Base-by-base conservation (phyloP, 2,888 invertebrate species). In the Teinopalpus imperialis region DNA sequence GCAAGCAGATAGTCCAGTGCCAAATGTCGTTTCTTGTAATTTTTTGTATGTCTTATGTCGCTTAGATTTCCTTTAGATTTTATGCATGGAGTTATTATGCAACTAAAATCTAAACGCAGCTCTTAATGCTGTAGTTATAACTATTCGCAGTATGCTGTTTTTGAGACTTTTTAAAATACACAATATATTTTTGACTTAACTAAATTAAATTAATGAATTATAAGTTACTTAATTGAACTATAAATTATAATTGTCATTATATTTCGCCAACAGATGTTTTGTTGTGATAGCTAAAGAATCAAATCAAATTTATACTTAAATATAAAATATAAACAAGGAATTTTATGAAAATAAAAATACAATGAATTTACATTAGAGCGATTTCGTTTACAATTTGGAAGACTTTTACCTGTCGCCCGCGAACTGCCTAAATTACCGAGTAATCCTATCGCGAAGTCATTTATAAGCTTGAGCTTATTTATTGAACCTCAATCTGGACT, bases 321-420 rank as follows among this genome's bases (percentile, higher is more conserved):
- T 1, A 5, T 20, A 18, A 10, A 20, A 39, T 3, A 39, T 29
- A 18, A 29, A 12, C 16, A 20, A 20, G 20, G 13, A 29, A n/a
- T 20, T 21, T 13, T n/a, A 12, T 2, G 21, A 39, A 20, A 20
- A 29, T 12, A 36, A 29, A 39, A 12, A 12, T 29, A 13, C 39
- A 29, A 39, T 39, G 29, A 39, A 29, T 39, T 39, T 12, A 20
- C 20, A 6, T 12, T 12, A 9, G 29, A 20, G 16, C 10, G 27
- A 39, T 20, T 27, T 39, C 39, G 21, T 39, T 39, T 13, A 29
- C 27, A 39, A 39, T 39, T 39, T 39, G 39, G 39, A 29, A 21
- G 12, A 29, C 39, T 29, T 39, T 29, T 39, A 39, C 29, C 29
- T 39, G 39, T 21, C 39, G 39, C 7, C 39, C 29, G 21, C 14